Conservation (phyloP, 2,797 vertebrate genomes). For the Siniperca scherzeri region DNA sequence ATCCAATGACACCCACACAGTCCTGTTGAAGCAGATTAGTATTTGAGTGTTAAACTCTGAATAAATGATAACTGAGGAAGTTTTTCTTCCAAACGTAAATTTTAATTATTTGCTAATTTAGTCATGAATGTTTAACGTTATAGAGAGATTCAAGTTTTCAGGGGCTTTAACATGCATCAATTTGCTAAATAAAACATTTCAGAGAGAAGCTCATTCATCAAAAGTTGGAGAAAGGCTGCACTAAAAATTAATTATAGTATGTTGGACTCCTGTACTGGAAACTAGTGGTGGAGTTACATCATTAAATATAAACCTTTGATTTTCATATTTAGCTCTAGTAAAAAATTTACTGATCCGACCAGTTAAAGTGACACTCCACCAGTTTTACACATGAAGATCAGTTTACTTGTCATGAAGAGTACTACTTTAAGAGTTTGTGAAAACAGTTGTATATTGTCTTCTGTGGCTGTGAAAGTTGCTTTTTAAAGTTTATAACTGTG, state of each 20-base stretch:
- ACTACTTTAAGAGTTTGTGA: neutral
- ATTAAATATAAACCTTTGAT: neutral
- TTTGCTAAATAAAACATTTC: neutral
- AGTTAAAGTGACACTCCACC: neutral
- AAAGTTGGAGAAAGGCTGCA: neutral
- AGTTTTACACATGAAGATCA: neutral
- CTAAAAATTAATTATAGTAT: neutral
- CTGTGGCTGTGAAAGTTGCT: neutral
- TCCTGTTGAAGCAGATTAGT: conserved; percentile 15
- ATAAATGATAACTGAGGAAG: neutral
- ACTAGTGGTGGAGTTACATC: neutral
- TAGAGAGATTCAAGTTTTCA: neutral
- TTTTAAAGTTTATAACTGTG: neutral
- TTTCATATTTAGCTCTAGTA: neutral
- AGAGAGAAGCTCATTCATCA: neutral
- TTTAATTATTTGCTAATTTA: neutral
- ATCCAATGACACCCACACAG: conserved; percentile 39
- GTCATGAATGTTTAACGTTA: neutral
- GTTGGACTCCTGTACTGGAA: neutral
- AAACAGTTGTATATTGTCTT: neutral
- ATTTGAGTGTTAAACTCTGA: neutral
- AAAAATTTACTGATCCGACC: too few species aligned
- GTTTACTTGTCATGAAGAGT: neutral
- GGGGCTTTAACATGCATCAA: neutral
- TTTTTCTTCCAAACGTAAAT: neutral